Conservation (phyloP, 2,888 invertebrate genomes). For the Alitta virens region DNA sequence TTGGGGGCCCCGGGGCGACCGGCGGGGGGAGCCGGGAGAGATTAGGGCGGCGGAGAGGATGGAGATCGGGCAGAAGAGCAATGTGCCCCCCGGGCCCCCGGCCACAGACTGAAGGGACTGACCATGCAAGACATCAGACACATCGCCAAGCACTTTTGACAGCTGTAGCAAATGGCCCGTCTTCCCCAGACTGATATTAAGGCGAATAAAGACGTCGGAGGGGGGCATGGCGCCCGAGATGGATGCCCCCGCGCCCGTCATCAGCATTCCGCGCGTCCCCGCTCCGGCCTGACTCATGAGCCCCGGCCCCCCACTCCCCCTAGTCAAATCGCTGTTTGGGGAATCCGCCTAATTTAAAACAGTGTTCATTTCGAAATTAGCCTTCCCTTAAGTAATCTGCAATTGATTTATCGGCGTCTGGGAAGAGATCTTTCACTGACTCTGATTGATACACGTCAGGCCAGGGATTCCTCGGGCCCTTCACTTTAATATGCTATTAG, state of each 20-base stretch:
- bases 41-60: no score
- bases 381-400: neutral
- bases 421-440: neutral
- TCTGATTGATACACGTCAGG: neutral
- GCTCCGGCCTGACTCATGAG: neutral
- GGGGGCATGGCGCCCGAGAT: neutral
- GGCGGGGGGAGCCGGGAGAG: no score
- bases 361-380: slow-evolving; percentile 1
- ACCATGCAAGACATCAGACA: neutral
- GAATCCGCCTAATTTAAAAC: neutral
- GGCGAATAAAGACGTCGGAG: neutral
- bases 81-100: no score
- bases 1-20: no score
- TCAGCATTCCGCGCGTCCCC: neutral
- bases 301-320: neutral
- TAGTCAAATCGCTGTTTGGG: neutral
- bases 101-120: no score
- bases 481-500: neutral
- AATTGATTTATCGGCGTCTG: neutral
- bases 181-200: neutral
- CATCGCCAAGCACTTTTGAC: neutral
- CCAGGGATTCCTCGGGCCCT: no score
- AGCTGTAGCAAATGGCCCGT: neutral
- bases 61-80: no score
- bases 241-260: neutral